Conservation (phyloP, 2,113 vertebrate species). For the Spheniscus mendiculus region DNA sequence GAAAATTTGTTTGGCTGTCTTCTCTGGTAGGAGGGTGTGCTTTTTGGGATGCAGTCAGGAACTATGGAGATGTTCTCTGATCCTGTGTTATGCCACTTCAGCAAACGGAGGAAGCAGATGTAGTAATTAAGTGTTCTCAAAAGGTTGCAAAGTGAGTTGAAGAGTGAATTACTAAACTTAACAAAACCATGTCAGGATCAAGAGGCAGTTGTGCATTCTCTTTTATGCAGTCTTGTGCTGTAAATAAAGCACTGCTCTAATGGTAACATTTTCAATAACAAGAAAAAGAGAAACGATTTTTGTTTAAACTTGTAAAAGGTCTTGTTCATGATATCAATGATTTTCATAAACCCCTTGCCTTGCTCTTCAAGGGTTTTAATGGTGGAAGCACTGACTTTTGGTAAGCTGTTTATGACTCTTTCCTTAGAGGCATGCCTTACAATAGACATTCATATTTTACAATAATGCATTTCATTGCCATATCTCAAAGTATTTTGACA, state of each 20-base stretch:
- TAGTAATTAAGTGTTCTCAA: not conserved
- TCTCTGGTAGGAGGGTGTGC: not conserved
- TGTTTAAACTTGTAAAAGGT: not conserved
- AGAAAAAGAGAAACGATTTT: not conserved
- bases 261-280: not conserved
- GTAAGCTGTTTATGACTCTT: not conserved
- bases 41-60: not conserved
- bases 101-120: not conserved
- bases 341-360: not conserved
- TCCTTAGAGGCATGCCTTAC: not conserved
- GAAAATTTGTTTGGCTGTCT: not conserved
- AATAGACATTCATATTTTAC: not conserved
- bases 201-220: not conserved
- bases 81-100: not conserved
- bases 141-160: not conserved
- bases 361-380: not conserved
- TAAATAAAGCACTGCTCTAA: not conserved
- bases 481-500: not conserved
- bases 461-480: not conserved
- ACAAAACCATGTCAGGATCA: not conserved
- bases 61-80: not conserved
- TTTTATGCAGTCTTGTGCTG: not conserved
- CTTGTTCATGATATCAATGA: not conserved
- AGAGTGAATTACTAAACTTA: not conserved
- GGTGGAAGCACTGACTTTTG: not conserved